Conservation (phyloP, 2,797 vertebrate species). For the Acestrorhynchus altus region DNA sequence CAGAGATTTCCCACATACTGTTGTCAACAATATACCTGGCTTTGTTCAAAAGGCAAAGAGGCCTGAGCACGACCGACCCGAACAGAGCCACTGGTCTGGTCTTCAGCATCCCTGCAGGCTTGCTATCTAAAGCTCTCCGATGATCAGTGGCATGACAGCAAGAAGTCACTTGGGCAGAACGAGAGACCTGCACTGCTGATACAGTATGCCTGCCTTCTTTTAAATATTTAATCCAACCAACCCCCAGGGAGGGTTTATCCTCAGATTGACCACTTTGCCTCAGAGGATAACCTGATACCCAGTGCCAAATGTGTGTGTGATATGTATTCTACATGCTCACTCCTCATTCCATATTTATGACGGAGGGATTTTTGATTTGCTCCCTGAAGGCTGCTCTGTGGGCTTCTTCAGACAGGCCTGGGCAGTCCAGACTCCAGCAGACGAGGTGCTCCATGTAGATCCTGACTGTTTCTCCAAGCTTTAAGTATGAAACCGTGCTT, state of each 20-base stretch:
- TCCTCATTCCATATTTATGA: slow-evolving; percentile 32
- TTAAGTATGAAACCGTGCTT: no score
- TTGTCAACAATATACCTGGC: no score
- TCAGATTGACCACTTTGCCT: slow-evolving; percentile 11
- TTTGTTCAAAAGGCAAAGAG: background rate
- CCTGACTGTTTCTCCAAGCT: no score
- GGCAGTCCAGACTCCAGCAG: background rate
- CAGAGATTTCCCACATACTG: background rate
- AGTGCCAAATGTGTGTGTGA: slow-evolving; percentile 16
- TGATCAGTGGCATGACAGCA: slow-evolving; percentile 6
- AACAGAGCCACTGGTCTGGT: background rate
- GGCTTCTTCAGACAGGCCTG: background rate
- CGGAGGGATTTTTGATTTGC: slow-evolving; percentile 5
- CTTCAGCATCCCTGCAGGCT: background rate
- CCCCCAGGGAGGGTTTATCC: slow-evolving; percentile 31
- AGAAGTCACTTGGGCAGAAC: background rate
- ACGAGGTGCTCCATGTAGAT: background rate
- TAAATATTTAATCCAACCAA: slow-evolving; percentile 25
- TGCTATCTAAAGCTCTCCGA: background rate
- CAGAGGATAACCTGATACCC: slow-evolving; percentile 31
- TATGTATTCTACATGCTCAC: slow-evolving; percentile 3
- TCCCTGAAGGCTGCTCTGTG: background rate
- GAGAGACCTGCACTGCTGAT: slow-evolving; percentile 18
- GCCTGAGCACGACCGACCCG: background rate
- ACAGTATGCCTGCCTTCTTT: slow-evolving; percentile 26